phyloP scores from a whole-genome alignment of 2,888 invertebrate genomes.

The Thereva unica region DNA sequence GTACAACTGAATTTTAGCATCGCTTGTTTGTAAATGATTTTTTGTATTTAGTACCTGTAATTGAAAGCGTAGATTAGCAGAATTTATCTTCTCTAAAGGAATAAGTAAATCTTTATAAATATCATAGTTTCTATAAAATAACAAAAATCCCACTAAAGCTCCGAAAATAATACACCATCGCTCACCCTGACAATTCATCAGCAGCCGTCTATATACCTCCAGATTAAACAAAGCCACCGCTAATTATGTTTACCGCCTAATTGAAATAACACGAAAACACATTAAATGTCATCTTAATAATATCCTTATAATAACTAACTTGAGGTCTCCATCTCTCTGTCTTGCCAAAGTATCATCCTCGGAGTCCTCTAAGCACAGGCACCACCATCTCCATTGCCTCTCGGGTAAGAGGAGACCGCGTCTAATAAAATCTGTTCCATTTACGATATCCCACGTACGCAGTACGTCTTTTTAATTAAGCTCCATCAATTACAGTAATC shows the following conservation, averaged over 20 bases:
- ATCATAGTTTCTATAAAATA: too few species aligned
- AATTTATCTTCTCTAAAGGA: too few species aligned
- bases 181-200: background rate
- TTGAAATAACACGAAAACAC: conserved; percentile 43
- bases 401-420: conserved; percentile 18
- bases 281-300: conserved; percentile 43
- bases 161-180: too few species aligned
- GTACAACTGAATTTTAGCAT: too few species aligned
- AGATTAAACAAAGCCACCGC: conserved; percentile 39
- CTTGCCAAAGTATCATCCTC: background rate
- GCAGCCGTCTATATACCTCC: conserved; percentile 18
- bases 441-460: conserved; percentile 43
- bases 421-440: conserved; percentile 43
- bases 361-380: background rate
- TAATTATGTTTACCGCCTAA: conserved; percentile 43
- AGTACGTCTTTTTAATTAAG: conserved; percentile 43
- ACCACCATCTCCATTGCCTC: background rate
- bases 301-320: conserved; percentile 36
- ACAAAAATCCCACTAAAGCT: too few species aligned
- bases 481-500: conserved; percentile 42
- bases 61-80: too few species aligned
- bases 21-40: too few species aligned
- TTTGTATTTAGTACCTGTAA: too few species aligned
- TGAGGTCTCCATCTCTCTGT: conserved; percentile 21
- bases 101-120: too few species aligned